A percentile compares a stretch with the other conserved stretches of the same genome.
These are phyloP conservation scores for Hystrix brachyura DNA, from an alignment of 2,113 vertebrate genomes.

Conservation along the genomic window DNA sequence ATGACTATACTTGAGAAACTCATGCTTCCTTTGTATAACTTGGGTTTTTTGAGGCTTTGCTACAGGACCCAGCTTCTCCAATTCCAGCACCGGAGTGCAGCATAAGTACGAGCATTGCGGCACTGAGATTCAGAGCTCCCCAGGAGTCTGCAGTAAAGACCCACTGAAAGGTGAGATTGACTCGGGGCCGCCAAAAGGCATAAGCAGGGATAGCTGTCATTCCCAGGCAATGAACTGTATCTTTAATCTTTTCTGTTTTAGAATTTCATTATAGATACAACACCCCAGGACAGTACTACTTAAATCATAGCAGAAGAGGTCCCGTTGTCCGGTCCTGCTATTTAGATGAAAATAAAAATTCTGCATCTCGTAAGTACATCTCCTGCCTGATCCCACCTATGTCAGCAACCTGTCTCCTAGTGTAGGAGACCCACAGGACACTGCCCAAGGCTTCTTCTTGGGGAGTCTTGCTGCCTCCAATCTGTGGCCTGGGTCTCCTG, in stretches of 20 bases:
- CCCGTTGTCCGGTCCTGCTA: slow-evolving; percentile 49
- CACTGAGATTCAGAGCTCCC: not conserved
- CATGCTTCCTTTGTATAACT: not conserved
- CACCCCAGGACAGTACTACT: slow-evolving; percentile 60
- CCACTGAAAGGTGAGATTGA: slow-evolving; percentile 70
- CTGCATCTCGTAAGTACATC: slow-evolving; percentile 78
- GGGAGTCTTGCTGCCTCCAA: not conserved
- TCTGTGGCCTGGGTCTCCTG: not conserved
- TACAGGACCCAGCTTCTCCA: slow-evolving; percentile 71
- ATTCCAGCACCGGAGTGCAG: not conserved
- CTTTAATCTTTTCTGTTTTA: slow-evolving; percentile 69
- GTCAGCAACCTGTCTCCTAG: not conserved
- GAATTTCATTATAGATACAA: slow-evolving; percentile 76
- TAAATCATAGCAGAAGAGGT: slow-evolving; percentile 60
- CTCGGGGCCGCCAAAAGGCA: not conserved
- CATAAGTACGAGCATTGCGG: not conserved
- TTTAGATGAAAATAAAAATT: slow-evolving; percentile 58
- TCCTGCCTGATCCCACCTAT: not conserved
- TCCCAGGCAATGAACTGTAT: not conserved
- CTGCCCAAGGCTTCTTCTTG: not conserved
- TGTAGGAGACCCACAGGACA: fast-evolving
- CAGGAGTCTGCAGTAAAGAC: not conserved
- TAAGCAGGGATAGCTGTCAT: not conserved
- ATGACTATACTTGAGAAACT: not conserved
- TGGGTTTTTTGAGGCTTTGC: slow-evolving; percentile 77